Percentiles rank a stretch among this genome's conserved stretches.
These are phyloP conservation scores for Pollenia amentaria DNA, from an alignment of 2,888 invertebrate species.

Conservation along the genomic window DNA sequence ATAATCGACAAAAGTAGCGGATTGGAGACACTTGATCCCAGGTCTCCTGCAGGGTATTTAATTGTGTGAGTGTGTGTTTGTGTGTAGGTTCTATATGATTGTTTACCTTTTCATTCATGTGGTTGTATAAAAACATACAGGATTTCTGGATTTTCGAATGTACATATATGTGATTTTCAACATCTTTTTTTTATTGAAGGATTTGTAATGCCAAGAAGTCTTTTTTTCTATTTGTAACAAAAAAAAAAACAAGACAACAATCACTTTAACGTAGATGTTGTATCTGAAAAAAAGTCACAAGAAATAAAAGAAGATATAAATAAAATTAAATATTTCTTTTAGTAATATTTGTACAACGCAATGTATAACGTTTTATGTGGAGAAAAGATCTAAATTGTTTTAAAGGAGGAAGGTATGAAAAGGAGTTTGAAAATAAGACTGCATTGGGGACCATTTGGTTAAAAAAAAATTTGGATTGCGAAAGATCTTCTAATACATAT, in stretches of 20 bases:
- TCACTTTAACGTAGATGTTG: neutral
- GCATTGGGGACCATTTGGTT: too few relatives aligned
- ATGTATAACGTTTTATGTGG: too few relatives aligned
- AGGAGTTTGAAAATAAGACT: too few relatives aligned
- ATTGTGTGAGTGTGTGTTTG: too few relatives aligned
- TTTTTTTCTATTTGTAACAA: conserved; percentile 36
- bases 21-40: too few relatives aligned
- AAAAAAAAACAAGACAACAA: conserved; percentile 34
- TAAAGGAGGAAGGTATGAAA: too few relatives aligned
- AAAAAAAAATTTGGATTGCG: too few relatives aligned
- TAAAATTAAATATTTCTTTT: conserved; percentile 72
- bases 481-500: too few relatives aligned
- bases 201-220: conserved; percentile 58
- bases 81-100: too few relatives aligned
- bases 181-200: conserved; percentile 15
- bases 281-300: conserved; percentile 1
- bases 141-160: conserved; percentile 8
- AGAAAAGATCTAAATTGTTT: too few relatives aligned
- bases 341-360: conserved; percentile 50
- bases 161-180: conserved; percentile 1
- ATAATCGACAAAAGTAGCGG: too few relatives aligned
- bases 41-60: too few relatives aligned
- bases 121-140: conserved; percentile 22
- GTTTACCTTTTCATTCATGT: neutral
- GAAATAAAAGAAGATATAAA: conserved; percentile 56